phyloP scores from a whole-genome alignment of 1,140 invertebrate species.

The Gonioctena quinquepunctata region DNA sequence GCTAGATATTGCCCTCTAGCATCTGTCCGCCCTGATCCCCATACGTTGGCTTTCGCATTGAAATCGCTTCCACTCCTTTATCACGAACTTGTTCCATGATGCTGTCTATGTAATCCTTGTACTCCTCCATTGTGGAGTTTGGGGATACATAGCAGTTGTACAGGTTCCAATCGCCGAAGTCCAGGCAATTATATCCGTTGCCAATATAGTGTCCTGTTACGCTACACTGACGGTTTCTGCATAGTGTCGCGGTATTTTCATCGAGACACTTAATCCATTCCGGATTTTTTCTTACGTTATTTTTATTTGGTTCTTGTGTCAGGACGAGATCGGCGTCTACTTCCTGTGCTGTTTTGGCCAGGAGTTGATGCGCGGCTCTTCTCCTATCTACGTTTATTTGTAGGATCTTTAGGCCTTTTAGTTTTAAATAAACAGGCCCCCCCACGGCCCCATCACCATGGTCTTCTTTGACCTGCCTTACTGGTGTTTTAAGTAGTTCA shows the following conservation, averaged over 20 bases:
- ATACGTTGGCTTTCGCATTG: background rate
- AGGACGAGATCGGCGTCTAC: background rate
- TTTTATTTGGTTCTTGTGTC: background rate
- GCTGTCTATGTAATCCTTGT: background rate
- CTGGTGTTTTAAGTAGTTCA: background rate
- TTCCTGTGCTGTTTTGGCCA: background rate
- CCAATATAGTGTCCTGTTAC: background rate
- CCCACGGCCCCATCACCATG: background rate
- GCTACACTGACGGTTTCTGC: background rate
- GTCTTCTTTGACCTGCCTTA: background rate
- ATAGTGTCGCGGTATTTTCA: background rate
- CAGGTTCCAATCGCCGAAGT: background rate
- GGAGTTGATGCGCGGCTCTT: background rate
- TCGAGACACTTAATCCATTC: background rate
- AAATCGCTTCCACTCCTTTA: background rate
- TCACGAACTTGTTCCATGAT: background rate
- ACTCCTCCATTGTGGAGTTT: background rate
- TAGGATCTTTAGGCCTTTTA: background rate
- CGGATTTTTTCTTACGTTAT: background rate
- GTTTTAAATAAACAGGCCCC: too few relatives aligned
- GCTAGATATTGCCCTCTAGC: background rate
- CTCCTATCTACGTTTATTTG: background rate
- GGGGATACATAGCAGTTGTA: slow-evolving; percentile 1
- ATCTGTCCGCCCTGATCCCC: background rate
- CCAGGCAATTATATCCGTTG: background rate